Base-by-base conservation (phyloP, 2,888 invertebrate species). In the Cenopis cana region DNA sequence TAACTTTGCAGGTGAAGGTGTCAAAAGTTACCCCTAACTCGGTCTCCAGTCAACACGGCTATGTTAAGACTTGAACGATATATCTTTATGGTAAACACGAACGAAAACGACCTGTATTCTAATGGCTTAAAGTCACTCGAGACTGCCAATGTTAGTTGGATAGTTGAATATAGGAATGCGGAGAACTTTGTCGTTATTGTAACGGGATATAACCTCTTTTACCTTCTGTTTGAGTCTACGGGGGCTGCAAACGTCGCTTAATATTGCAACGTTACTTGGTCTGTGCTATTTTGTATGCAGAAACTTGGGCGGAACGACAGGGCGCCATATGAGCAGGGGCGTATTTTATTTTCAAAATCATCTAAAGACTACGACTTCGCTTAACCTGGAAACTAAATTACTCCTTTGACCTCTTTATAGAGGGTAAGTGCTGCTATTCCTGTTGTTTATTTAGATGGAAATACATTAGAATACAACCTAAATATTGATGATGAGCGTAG, bases 1-100 rank as follows among this genome's bases (percentile, higher is more conserved):
- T 68, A 71, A 74, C 68, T 80, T 84, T 78, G 72, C 81, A 78
- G 79, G 79, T 79, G 76, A 82, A 67, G 77, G 79, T 82, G 82
- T 82, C 83, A 81, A 75, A 86, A 86, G 82, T 85, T 79, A 76
- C 74, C 69, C 76, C 73, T 81, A 83, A 79, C 83, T 77, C 70
- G 75, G 54, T 59, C 73, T 70, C 72, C 76, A 82, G 82, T 84
- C 86, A 88, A 86, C 87, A 87, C 75, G 76, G 80, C 76, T 67
- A 54, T 66, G 66, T 71, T 67, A 76, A 76, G 77, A 76, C 74
- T 76, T 74, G 74, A 77, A 80, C 79, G 79, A 80, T 80, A 81
- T 76, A 81, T 73, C 76, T 79, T 70, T 66, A 66, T 70, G 64
- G 41, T 50, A 49, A 64, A 69, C 74, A 24, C 67, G 65, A 36